Evolutionary conservation across 2,113 vertebrate species (phyloP).

Genomic region (Sinocyclocheilus anophthalmus): DNA sequence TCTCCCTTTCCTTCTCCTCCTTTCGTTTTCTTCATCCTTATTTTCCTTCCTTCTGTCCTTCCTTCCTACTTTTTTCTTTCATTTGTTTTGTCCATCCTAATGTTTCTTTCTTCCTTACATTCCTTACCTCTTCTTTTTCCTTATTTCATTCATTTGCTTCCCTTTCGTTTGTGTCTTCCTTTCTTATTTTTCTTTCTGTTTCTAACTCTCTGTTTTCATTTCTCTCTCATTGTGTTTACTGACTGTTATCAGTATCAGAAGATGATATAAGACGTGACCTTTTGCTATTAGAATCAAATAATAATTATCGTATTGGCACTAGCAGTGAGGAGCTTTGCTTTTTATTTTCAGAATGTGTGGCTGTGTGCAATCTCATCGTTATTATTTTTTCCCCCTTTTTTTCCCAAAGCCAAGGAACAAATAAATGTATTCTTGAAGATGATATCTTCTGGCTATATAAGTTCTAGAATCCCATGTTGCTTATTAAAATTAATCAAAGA

Average conservation of each 20-base stretch:
- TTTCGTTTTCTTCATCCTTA: neutral
- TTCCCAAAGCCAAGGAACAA: conserved; percentile 8
- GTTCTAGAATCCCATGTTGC: conserved; percentile 16
- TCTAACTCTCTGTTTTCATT: neutral
- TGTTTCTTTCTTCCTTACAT: neutral
- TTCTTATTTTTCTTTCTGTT: neutral
- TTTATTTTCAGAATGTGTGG: conserved; percentile 16
- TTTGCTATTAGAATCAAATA: conserved; percentile 40
- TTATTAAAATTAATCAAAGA: conserved; percentile 38
- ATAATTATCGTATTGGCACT: conserved; percentile 45
- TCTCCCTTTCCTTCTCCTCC: neutral
- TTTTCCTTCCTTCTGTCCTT: neutral
- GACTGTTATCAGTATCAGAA: conserved; percentile 32
- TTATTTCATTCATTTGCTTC: neutral
- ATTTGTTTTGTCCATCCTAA: neutral
- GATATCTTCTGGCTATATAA: conserved; percentile 24
- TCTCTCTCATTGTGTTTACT: neutral
- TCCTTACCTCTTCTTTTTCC: neutral
- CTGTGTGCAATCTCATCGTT: neutral
- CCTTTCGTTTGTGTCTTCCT: neutral
- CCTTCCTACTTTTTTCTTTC: neutral
- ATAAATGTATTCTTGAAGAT: conserved; percentile 23
- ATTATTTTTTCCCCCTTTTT: neutral
- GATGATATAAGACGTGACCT: conserved; percentile 45
- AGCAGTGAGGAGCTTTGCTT: neutral